Conservation (phyloP, 2,797 vertebrate species). For the Acipenser transmontanus region DNA sequence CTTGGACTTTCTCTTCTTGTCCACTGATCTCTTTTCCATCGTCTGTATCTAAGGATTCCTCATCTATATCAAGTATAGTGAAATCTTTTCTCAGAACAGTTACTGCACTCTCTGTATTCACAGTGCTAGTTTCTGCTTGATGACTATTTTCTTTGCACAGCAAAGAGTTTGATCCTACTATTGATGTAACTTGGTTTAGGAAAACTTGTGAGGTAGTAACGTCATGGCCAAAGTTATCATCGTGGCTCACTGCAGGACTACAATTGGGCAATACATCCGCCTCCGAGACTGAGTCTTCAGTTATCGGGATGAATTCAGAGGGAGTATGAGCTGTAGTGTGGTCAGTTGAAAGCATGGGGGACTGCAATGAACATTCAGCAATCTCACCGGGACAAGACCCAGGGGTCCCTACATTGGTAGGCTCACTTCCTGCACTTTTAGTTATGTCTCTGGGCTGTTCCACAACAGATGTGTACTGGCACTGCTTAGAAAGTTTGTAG, state of each 20-base stretch:
- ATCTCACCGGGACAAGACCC: slow-evolving; percentile 60
- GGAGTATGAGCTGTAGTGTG: slow-evolving; percentile 86
- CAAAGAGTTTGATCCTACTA: slow-evolving; percentile 29
- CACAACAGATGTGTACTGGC: slow-evolving; percentile 38
- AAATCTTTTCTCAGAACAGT: not conserved
- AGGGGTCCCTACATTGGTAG: slow-evolving; percentile 49
- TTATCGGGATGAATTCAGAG: slow-evolving; percentile 82
- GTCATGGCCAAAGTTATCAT: slow-evolving; percentile 50
- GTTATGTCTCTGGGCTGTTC: slow-evolving; percentile 40
- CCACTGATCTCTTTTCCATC: no score
- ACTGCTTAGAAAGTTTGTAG: slow-evolving; percentile 77
- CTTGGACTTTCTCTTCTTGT: not conserved
- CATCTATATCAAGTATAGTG: not conserved
- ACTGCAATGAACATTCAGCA: slow-evolving; percentile 78
- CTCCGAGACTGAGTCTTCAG: slow-evolving; percentile 88
- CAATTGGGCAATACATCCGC: slow-evolving; percentile 71
- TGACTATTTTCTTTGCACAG: slow-evolving; percentile 24
- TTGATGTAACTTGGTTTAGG: slow-evolving; percentile 51
- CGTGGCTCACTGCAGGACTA: slow-evolving; percentile 52
- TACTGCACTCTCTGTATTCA: slow-evolving; percentile 26
- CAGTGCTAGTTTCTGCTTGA: slow-evolving; percentile 43
- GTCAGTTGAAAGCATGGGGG: slow-evolving; percentile 84
- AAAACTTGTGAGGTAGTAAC: slow-evolving; percentile 72
- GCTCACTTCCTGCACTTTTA: slow-evolving; percentile 33
- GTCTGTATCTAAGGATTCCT: not conserved